A percentile compares a stretch with the other conserved stretches of the same genome.
phyloP scores from a whole-genome alignment of 1,140 invertebrate genomes.

The Camponotus floridanus region DNA sequence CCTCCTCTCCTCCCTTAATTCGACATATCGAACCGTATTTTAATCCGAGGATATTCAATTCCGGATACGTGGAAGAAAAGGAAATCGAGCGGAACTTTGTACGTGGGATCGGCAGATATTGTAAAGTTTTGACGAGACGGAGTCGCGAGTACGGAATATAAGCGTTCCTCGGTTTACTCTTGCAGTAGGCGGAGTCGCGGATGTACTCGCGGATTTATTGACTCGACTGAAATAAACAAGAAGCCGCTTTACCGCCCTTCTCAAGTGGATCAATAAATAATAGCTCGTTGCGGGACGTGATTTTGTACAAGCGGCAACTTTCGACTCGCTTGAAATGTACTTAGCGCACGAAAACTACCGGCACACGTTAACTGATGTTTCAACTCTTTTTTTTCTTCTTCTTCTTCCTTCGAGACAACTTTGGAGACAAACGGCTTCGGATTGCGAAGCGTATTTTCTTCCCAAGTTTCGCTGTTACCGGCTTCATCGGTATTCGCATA shows the following conservation, averaged over 20 bases:
- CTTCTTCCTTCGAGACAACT: background rate
- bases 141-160: constrained; percentile 37
- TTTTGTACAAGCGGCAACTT: constrained; percentile 32
- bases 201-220: constrained; percentile 16
- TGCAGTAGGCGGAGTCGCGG: background rate
- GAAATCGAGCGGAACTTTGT: constrained; percentile 21
- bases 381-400: no score
- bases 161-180: constrained; percentile 27
- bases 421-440: constrained; percentile 17
- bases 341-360: constrained; percentile 34
- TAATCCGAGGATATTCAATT: constrained; percentile 53
- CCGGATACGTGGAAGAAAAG: constrained; percentile 26
- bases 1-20: constrained; percentile 48
- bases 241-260: background rate
- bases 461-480: constrained; percentile 6
- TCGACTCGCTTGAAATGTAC: constrained; percentile 14
- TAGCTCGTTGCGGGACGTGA: constrained; percentile 21
- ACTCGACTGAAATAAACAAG: constrained; percentile 49
- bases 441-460: constrained; percentile 17
- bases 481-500: constrained; percentile 31
- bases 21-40: constrained; percentile 54
- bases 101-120: background rate
- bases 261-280: constrained; percentile 52
- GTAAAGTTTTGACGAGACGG: constrained; percentile 31
- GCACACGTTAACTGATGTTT: background rate